Conservation (phyloP, 2,113 vertebrate genomes). For the Macquaria ambigua region DNA sequence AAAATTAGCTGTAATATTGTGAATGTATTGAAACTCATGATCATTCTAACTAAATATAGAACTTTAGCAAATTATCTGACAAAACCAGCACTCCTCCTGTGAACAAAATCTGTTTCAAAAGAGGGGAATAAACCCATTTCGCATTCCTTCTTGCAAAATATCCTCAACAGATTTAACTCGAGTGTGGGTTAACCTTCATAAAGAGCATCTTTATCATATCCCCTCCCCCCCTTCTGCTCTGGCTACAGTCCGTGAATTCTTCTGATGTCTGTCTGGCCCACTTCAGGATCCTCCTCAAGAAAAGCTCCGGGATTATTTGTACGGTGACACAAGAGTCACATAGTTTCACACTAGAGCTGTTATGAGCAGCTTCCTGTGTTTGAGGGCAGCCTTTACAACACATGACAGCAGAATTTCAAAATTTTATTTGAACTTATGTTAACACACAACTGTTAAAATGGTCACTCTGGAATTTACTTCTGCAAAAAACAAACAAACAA, state of each 20-base stretch:
- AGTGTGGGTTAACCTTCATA: constrained; percentile 44
- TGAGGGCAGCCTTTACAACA: constrained; percentile 40
- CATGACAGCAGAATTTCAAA: constrained; percentile 57
- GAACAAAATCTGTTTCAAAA: neutral
- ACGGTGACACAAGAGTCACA: constrained; percentile 2
- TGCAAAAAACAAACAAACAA: constrained; percentile 8
- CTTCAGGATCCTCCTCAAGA: constrained; percentile 26
- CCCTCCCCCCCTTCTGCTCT: constrained; percentile 25
- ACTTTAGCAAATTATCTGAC: neutral
- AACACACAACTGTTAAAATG: constrained; percentile 79
- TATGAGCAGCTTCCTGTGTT: constrained; percentile 34
- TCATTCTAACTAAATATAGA: neutral
- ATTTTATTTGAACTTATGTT: constrained; percentile 72
- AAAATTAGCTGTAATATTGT: neutral
- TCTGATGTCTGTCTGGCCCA: constrained; percentile 27
- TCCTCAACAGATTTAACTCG: neutral
- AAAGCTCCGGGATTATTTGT: constrained; percentile 20
- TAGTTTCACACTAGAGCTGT: constrained; percentile 24
- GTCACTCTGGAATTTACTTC: constrained; percentile 40
- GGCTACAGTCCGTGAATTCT: neutral
- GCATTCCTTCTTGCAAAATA: neutral
- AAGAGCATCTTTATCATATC: constrained; percentile 39
- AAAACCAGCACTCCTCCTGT: neutral
- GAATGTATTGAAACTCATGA: neutral
- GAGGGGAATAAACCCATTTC: neutral